These are phyloP conservation scores for Hermaeophaga mercurialis DNA, from an alignment of 2,888 invertebrate genomes.

Conservation along the genomic window DNA sequence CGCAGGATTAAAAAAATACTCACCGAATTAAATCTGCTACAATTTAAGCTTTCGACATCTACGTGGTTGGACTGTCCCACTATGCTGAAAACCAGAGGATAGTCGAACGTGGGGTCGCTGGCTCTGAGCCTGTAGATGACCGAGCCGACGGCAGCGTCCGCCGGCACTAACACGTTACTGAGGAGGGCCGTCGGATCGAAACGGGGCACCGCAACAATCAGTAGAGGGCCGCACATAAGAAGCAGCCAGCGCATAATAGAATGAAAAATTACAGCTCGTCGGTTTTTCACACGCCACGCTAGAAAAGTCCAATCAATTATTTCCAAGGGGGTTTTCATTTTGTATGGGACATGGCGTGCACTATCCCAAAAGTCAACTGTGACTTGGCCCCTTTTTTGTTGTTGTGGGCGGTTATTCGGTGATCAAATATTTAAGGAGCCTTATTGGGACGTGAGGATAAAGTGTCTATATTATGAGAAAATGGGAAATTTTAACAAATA, in stretches of 20 bases:
- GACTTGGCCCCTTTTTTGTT: conserved; percentile 13
- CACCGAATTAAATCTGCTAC: conserved; percentile 81
- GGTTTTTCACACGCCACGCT: conserved; percentile 39
- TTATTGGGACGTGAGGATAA: too few species aligned
- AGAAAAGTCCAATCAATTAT: conserved; percentile 40
- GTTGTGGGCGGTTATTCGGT: too few species aligned
- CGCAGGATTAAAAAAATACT: conserved; percentile 15
- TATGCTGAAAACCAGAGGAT: conserved; percentile 81
- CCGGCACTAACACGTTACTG: conserved; percentile 80
- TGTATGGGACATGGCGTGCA: conserved; percentile 33
- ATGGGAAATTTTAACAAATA: too few species aligned
- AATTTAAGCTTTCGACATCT: conserved; percentile 79
- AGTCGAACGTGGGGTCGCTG: conserved; percentile 86
- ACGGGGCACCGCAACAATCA: conserved; percentile 69
- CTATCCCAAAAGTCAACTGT: conserved; percentile 1
- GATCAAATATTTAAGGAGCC: too few species aligned
- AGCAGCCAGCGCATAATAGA: conserved; percentile 45
- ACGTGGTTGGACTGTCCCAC: conserved; percentile 73
- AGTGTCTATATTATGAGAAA: too few species aligned
- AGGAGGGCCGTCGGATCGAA: conserved; percentile 85
- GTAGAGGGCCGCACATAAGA: conserved; percentile 42
- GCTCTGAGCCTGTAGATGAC: conserved; percentile 84
- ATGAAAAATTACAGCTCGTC: conserved; percentile 23
- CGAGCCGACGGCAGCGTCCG: conserved; percentile 81
- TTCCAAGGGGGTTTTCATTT: conserved; percentile 36